Percentiles rank a stretch among this genome's conserved stretches.
Conservation (phyloP, 2,888 invertebrate genomes). For the Encarsia formosa region DNA sequence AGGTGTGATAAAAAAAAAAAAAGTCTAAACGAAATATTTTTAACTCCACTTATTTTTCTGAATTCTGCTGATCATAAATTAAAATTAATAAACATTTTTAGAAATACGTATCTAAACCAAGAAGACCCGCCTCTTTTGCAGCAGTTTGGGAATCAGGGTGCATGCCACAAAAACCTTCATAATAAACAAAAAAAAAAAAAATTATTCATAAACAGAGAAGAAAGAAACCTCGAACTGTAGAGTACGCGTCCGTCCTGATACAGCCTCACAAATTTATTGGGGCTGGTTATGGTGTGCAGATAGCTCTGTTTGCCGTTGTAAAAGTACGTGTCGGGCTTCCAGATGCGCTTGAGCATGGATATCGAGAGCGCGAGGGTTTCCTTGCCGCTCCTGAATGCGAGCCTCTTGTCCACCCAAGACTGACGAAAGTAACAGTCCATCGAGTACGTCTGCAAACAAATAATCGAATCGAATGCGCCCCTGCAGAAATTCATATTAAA, state of each 20-base stretch:
- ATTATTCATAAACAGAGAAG: too few species aligned
- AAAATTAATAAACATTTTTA: too few species aligned
- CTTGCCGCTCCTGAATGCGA: slow-evolving; percentile 65
- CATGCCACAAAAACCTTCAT: too few species aligned
- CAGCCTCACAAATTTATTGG: slow-evolving; percentile 79
- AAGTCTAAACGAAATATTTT: too few species aligned
- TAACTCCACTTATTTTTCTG: too few species aligned
- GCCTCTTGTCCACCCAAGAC: slow-evolving; percentile 74
- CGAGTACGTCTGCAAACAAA: slow-evolving; percentile 65
- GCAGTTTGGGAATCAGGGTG: too few species aligned
- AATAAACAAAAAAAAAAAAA: too few species aligned
- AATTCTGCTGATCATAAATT: too few species aligned
- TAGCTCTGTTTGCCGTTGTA: slow-evolving; percentile 80
- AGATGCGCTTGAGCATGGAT: slow-evolving; percentile 74
- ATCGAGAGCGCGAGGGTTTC: slow-evolving; percentile 72
- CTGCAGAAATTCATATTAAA: neutral
- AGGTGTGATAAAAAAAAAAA: too few species aligned
- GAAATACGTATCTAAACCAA: too few species aligned
- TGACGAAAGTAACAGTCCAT: slow-evolving; percentile 88
- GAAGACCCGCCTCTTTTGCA: too few species aligned
- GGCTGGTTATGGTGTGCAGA: slow-evolving; percentile 78
- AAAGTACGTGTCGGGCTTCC: slow-evolving; percentile 85
- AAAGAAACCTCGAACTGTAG: slow-evolving; percentile 74
- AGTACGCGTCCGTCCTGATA: slow-evolving; percentile 70
- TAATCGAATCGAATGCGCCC: neutral